phyloP scores from a whole-genome alignment of 2,113 vertebrate species.

The Apodemus speciosus region DNA sequence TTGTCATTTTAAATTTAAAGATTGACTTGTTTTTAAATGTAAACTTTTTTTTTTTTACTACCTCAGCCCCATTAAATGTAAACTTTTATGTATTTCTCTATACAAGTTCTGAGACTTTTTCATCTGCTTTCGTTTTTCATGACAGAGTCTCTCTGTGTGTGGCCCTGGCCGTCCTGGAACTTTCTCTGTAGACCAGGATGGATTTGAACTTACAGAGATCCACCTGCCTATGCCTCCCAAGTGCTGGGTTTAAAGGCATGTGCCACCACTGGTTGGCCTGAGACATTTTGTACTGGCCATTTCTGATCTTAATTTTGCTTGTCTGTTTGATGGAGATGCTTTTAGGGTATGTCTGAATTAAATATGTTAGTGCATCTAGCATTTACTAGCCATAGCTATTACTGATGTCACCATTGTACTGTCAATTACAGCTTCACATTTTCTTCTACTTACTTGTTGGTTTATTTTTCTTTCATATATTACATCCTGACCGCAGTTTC shows the following conservation, averaged over 20 bases:
- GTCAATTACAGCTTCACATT: slow-evolving; percentile 17
- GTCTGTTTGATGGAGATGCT: background rate
- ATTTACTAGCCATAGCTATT: background rate
- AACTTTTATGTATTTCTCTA: background rate
- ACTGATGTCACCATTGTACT: background rate
- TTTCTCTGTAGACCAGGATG: background rate
- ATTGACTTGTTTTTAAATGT: slow-evolving; percentile 18
- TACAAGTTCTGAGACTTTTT: slow-evolving; percentile 29
- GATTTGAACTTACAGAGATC: background rate
- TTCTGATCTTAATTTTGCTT: slow-evolving; percentile 10
- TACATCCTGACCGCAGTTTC: background rate
- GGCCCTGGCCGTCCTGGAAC: background rate
- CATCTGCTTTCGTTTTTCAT: background rate
- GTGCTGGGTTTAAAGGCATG: background rate
- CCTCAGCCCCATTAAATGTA: too few species aligned
- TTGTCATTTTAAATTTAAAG: slow-evolving; percentile 19
- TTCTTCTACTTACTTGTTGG: background rate
- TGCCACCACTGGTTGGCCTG: background rate
- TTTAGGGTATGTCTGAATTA: background rate
- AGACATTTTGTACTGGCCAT: slow-evolving; percentile 44
- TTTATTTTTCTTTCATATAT: background rate
- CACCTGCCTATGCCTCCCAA: background rate
- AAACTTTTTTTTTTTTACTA: too few species aligned
- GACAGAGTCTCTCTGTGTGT: background rate
- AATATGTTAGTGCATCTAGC: background rate